Evolutionary conservation across 2,797 vertebrate genomes (phyloP).

Genomic region (Hyperoplus immaculatus): DNA sequence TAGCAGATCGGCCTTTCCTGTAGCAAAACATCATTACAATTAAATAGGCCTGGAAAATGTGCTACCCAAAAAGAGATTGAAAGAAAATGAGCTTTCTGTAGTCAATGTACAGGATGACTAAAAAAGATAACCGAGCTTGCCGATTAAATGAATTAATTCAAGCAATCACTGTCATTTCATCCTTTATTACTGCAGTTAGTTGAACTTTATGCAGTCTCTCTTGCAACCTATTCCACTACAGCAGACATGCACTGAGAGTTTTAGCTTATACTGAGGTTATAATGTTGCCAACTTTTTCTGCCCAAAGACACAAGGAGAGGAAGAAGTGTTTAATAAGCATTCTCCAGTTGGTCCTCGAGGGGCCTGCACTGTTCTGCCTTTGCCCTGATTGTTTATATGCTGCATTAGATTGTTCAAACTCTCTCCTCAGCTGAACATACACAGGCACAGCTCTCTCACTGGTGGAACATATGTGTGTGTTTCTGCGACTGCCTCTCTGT

Average conservation of each 20-base stretch:
- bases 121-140: conserved; percentile 29
- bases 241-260: conserved; percentile 37
- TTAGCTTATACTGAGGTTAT: conserved; percentile 43
- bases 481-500: conserved; percentile 47
- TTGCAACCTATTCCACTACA: conserved; percentile 40
- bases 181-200: conserved; percentile 35
- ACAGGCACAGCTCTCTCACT: conserved; percentile 35
- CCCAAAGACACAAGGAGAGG: conserved; percentile 53
- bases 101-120: conserved; percentile 20
- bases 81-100: conserved; percentile 22
- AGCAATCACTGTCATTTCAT: conserved; percentile 41
- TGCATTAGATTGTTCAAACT: conserved; percentile 54
- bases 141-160: conserved; percentile 51
- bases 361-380: conserved; percentile 37
- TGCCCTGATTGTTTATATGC: conserved; percentile 56
- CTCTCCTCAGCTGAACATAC: conserved; percentile 43
- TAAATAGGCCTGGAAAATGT: no score
- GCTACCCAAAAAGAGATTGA: conserved; percentile 1
- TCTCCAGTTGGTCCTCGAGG: conserved; percentile 39
- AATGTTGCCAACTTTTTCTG: conserved; percentile 29
- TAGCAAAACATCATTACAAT: neutral
- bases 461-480: conserved; percentile 45
- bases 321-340: conserved; percentile 57
- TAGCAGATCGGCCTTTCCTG: conserved; percentile 5
- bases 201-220: conserved; percentile 46